Evolutionary conservation across 2,797 vertebrate species (phyloP).

Genomic region (Tamandua tetradactyla): DNA sequence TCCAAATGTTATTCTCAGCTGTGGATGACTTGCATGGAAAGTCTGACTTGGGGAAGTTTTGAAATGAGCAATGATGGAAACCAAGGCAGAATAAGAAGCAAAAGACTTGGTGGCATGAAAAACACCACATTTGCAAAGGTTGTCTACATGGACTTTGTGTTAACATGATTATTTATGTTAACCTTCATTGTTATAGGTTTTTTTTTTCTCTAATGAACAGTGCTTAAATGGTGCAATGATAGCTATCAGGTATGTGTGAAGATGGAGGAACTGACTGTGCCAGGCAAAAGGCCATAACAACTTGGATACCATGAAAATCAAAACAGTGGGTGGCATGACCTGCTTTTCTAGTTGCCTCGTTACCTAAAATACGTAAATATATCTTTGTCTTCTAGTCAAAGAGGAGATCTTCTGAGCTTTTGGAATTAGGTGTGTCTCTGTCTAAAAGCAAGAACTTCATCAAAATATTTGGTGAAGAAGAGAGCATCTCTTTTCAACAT

Average conservation of each 20-base stretch:
- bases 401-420: neutral
- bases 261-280: neutral
- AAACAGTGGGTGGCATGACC: neutral
- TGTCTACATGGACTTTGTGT: conserved; percentile 15
- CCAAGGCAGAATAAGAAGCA: conserved; percentile 56
- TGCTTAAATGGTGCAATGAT: neutral
- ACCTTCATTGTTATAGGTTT: neutral
- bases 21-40: conserved; percentile 40
- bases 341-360: neutral
- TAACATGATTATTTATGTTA: neutral
- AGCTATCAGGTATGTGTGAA: neutral
- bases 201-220: neutral
- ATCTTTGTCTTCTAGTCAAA: conserved; percentile 1
- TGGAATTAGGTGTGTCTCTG: neutral
- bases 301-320: neutral
- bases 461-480: conserved; percentile 1
- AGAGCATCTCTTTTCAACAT: neutral
- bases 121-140: neutral
- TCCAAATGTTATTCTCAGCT: conserved; percentile 49
- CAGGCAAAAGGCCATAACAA: neutral
- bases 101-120: conserved; percentile 20
- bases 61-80: conserved; percentile 56
- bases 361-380: neutral
- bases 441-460: conserved; percentile 31
- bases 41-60: conserved; percentile 13